phyloP scores from a whole-genome alignment of 2,888 invertebrate species.

The Petrolisthes cinctipes region DNA sequence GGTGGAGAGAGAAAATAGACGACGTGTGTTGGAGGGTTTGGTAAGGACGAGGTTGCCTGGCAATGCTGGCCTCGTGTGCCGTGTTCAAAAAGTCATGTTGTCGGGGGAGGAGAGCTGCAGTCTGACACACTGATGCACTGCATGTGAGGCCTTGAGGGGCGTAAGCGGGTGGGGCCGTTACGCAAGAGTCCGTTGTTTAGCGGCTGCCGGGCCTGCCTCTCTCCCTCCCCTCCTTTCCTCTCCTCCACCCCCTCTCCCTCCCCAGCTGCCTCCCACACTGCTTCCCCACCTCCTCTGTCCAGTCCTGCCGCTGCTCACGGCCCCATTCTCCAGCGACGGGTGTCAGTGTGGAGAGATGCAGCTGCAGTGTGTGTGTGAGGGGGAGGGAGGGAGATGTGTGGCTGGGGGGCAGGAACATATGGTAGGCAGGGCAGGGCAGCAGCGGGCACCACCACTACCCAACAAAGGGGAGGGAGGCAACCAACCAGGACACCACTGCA shows the following conservation, averaged over 20 bases:
- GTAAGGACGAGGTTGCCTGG: neutral
- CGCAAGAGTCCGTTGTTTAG: conserved; percentile 39
- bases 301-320: neutral
- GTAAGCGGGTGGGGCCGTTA: conserved; percentile 37
- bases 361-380: neutral
- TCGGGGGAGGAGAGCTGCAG: neutral
- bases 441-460: neutral
- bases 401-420: conserved; percentile 30
- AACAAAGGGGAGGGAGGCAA: conserved; percentile 7
- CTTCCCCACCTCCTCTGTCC: conserved; percentile 7
- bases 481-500: neutral
- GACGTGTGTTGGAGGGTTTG: neutral
- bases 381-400: neutral
- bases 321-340: neutral
- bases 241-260: neutral
- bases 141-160: conserved; percentile 38
- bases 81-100: neutral
- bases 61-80: neutral
- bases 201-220: conserved; percentile 13
- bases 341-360: conserved; percentile 9
- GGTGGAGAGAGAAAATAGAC: neutral
- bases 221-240: conserved; percentile 7
- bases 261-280: neutral
- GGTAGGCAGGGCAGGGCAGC: conserved; percentile 13
- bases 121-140: conserved; percentile 31